Evolutionary conservation across 2,113 vertebrate species (phyloP).

Genomic region (Limnothrissa miodon): DNA sequence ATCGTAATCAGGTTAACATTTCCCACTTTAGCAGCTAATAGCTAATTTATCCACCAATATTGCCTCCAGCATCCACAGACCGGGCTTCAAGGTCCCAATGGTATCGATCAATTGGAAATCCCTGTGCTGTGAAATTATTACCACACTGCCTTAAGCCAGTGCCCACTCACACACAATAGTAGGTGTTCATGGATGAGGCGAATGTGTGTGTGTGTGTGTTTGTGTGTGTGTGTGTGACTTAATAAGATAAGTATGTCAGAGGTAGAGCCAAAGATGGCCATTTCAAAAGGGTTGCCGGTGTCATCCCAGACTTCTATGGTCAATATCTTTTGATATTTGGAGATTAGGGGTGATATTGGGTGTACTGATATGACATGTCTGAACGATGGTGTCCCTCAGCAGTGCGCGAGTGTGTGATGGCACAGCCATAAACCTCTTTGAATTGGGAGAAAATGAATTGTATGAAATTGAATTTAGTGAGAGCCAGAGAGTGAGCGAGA

Average conservation of each 20-base stretch:
- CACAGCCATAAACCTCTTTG: not conserved
- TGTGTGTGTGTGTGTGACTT: not conserved
- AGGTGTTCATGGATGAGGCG: not conserved
- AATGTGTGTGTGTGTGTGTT: slow-evolving; percentile 8
- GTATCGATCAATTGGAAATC: not conserved
- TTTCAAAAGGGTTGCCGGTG: not conserved
- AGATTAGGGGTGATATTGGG: not conserved
- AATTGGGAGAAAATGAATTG: not conserved
- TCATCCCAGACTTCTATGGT: not conserved
- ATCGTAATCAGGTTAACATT: not conserved
- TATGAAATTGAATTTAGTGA: not conserved
- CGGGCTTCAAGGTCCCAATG: not conserved
- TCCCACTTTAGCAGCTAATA: not conserved
- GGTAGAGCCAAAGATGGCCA: too few species aligned
- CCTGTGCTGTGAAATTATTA: not conserved
- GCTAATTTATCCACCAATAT: not conserved
- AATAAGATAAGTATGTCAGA: not conserved
- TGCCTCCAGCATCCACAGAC: not conserved
- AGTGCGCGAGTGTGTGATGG: not conserved
- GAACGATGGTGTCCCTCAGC: not conserved
- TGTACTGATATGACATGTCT: not conserved
- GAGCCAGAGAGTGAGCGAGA: too few species aligned
- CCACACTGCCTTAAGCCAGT: not conserved
- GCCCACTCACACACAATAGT: not conserved
- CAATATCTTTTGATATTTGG: not conserved